A percentile compares a stretch with the other conserved stretches of the same genome.
Conservation (phyloP, 1,140 invertebrate genomes). For the Meloidogyne chitwoodi region DNA sequence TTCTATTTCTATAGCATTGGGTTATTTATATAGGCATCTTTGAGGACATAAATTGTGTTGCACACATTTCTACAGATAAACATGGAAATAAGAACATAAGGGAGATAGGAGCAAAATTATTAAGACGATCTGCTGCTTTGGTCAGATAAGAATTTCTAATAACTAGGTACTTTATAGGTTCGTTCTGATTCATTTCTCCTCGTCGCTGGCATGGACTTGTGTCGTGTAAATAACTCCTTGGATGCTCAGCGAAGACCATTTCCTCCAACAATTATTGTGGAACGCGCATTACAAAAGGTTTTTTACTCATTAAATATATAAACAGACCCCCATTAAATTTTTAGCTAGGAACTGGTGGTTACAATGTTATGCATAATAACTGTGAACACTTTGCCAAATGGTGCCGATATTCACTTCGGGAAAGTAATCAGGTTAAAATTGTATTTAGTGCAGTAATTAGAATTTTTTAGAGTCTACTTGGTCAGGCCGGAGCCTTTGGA, state of each 20-base stretch:
- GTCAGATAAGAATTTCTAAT: neutral
- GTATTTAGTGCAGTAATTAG: neutral
- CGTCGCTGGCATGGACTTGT: constrained; percentile 1
- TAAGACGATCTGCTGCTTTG: neutral
- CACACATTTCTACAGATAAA: constrained; percentile 15
- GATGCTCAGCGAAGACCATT: neutral
- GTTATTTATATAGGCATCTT: constrained; percentile 5
- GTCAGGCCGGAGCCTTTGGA: neutral
- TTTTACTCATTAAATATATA: neutral
- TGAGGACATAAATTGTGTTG: neutral
- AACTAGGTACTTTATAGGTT: neutral
- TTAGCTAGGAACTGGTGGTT: constrained; percentile 13
- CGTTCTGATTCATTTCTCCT: constrained; percentile 4
- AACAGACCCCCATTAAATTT: neutral
- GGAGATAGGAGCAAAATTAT: constrained; percentile 8
- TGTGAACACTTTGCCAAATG: constrained; percentile 30
- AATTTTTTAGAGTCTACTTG: constrained; percentile 7
- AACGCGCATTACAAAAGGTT: constrained; percentile 1
- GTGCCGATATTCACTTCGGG: constrained; percentile 9
- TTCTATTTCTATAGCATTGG: constrained; percentile 8
- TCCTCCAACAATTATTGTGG: constrained; percentile 14
- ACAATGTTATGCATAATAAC: constrained; percentile 23
- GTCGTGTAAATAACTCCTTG: constrained; percentile 20
- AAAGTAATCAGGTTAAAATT: constrained; percentile 20
- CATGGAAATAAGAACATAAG: constrained; percentile 2